Base-by-base conservation (phyloP, 2,797 vertebrate genomes). In the Galago senegalensis region DNA sequence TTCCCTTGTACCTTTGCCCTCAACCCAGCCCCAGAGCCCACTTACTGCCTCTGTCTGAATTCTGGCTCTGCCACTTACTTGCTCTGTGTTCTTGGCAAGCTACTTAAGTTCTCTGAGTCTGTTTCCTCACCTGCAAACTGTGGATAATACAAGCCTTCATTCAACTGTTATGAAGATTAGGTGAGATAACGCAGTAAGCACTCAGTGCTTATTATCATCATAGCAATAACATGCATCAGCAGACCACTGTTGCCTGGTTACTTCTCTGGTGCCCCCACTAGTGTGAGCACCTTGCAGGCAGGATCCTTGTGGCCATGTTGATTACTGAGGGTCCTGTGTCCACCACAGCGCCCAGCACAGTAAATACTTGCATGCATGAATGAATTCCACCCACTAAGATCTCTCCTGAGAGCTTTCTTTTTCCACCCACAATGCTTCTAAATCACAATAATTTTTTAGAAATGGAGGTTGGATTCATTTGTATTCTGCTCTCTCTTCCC, bases 371-470 rank as follows among this genome's bases (percentile, higher is more conserved):
- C 61, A 79, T 43, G 82, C 87, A 65, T 89, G 93, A 96, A 95
- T 96, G 93, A 95, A 84, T 92, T 88, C 94, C 79, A 89, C 72
- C 89, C 91, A 86, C 31, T 40, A 83, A 34, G 31, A 40, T 87
- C 86, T 95, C 95, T 89, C 91, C 6, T 25, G 86, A 86, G 95
- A 95, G 63, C 89, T 82, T 94, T 95, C 83, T 76, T 95, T 91
- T 84, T 81, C 94, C 70, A 94, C 91, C 93, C 91, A 95, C 73
- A 29, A 43, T 61, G 70, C 60, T 37, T 92, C 87, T 29, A 90
- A 87, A 89, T 95, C 94, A 95, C 82, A 94, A 11, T 60, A 82
- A 95, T 89, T 89, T 80, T 61, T 93, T 86, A 96, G 89, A 92
- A 96, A 94, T 27, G 75, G 88, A 84, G 84, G 70, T 14, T 91